Evolutionary conservation across 2,888 invertebrate species (phyloP), one percentile per base, ranked within the genome.

Genomic region (Sphaeridia pumilis): DNA sequence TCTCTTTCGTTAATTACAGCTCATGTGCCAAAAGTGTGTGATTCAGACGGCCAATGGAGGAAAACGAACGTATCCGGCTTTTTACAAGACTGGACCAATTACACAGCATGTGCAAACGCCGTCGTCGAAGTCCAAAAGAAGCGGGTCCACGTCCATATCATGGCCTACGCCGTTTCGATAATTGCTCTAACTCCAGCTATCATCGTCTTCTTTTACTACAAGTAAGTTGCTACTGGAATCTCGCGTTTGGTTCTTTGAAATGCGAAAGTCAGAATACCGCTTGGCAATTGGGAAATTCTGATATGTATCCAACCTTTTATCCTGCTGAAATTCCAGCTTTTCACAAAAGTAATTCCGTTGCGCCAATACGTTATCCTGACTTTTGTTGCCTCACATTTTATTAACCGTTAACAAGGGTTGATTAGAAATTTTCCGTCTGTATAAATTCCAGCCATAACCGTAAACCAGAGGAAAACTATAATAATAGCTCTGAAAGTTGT

Each of bases 171-270:
- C 26, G 43, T 69, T 20, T 68, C 68, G 10, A 59, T 68, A 24
- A 61, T 64, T 17, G 64, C 66, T 20, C 65, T 70, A 5, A 54
- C 68, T 3, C 70, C 70, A 4, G 69, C 70, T 17, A 63, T 70
- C 22, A 52, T 67, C 50, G 67, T 70, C 35, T 70, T 70, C 59
- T 67, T 67, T 46, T 49, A 63, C 4, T 70, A 68, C 65, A 69
- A 67, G 70, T 70, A 65, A 67, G 67, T 43, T 35, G 38, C 27
- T 36, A 17, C 10, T n/a, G n/a, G n/a, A n/a, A n/a, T n/a, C n/a
- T n/a, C n/a, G n/a, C n/a, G n/a, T n/a, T n/a, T n/a, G n/a, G n/a
- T n/a, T n/a, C n/a, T n/a, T n/a, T n/a, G n/a, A n/a, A n/a, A n/a
- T n/a, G n/a, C n/a, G n/a, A n/a, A n/a, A n/a, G n/a, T n/a, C n/a